phyloP scores from a whole-genome alignment of 2,797 vertebrate genomes.

The Schizopygopsis pylzovi region DNA sequence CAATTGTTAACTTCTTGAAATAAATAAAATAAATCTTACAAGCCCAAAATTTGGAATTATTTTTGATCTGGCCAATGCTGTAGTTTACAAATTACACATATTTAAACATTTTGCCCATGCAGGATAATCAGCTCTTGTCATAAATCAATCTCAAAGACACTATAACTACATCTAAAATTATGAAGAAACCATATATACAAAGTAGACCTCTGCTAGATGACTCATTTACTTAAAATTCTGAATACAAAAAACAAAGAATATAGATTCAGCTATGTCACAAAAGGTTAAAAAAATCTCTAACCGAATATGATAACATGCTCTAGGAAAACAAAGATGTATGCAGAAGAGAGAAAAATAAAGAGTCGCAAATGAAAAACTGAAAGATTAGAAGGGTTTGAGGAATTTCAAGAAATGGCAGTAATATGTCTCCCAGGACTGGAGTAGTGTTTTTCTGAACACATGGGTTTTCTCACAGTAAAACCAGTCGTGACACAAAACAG shows the following conservation, averaged over 20 bases:
- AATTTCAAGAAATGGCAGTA: conserved; percentile 54
- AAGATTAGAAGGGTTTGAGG: conserved; percentile 34
- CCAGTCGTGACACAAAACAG: conserved; percentile 41
- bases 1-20: neutral
- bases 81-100: neutral
- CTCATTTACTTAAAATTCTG: neutral
- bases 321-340: neutral
- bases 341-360: neutral
- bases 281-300: conserved; percentile 7
- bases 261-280: neutral
- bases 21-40: neutral
- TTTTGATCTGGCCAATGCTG: neutral
- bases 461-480: conserved; percentile 46
- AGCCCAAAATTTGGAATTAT: neutral
- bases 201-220: conserved; percentile 11
- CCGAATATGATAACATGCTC: neutral
- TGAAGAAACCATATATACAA: neutral
- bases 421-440: conserved; percentile 52
- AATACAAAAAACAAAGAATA: conserved; percentile 17
- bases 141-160: neutral
- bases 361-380: conserved; percentile 26
- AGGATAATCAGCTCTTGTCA: neutral
- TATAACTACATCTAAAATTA: neutral
- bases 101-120: neutral
- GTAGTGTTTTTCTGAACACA: conserved; percentile 34